A percentile compares a stretch with the other conserved stretches of the same genome.
Evolutionary conservation across 2,888 invertebrate species (phyloP).

Genomic region (Gastracanthus pulcherrimus): DNA sequence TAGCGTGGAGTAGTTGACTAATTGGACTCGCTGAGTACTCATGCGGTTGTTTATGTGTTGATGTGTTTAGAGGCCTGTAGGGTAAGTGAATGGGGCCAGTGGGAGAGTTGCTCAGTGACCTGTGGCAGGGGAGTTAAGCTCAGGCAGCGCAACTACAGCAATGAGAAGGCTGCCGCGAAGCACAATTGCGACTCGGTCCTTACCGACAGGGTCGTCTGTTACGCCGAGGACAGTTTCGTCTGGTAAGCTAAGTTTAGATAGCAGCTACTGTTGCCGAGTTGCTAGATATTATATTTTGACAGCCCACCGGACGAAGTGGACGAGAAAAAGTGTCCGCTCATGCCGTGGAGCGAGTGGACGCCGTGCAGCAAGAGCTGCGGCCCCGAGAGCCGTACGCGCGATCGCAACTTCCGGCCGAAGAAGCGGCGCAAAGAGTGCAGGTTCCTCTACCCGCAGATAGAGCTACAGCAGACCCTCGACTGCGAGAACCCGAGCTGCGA

Average conservation of each 20-base stretch:
- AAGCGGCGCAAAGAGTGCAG: constrained; percentile 69
- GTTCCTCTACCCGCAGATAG: constrained; percentile 58
- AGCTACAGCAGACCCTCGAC: constrained; percentile 68
- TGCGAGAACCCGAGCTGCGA: constrained; percentile 69
- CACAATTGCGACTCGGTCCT: constrained; percentile 80
- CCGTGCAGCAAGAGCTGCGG: constrained; percentile 92
- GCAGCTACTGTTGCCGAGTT: not conserved
- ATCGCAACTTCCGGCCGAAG: constrained; percentile 83
- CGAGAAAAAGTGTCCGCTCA: constrained; percentile 82
- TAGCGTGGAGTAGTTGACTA: too few species aligned
- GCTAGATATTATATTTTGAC: not conserved
- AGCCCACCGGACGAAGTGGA: constrained; percentile 50
- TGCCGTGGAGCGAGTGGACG: constrained; percentile 88
- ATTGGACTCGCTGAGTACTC: too few species aligned
- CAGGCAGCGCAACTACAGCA: constrained; percentile 85
- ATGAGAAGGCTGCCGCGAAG: constrained; percentile 78
- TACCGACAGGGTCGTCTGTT: constrained; percentile 67
- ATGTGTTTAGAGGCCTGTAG: constrained; percentile 86
- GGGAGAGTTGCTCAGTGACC: constrained; percentile 90
- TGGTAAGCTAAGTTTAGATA: constrained; percentile 63
- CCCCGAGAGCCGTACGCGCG: constrained; percentile 89
- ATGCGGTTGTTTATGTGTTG: not conserved
- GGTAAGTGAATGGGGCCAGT: constrained; percentile 84
- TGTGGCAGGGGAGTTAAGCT: constrained; percentile 93
- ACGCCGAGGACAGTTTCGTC: constrained; percentile 60